These are phyloP conservation scores for Tipula unca DNA, from an alignment of 2,888 invertebrate species.

Conservation along the genomic window DNA sequence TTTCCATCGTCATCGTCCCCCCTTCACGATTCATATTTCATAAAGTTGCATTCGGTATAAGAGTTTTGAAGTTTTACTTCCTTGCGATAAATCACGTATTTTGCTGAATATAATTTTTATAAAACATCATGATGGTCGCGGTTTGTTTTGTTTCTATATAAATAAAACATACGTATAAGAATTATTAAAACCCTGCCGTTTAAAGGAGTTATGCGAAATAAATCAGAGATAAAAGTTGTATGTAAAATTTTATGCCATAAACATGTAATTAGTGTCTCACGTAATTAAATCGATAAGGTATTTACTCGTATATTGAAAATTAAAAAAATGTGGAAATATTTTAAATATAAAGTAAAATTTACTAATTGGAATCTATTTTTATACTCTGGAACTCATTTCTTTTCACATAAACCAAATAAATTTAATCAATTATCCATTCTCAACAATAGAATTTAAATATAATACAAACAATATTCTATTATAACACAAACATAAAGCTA, in stretches of 20 bases:
- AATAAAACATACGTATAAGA: no score
- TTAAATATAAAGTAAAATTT: neutral
- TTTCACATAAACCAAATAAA: neutral
- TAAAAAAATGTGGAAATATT: neutral
- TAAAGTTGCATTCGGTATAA: neutral
- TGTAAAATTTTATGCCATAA: neutral
- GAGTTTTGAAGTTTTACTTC: neutral
- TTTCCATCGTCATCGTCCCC: neutral
- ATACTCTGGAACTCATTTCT: neutral
- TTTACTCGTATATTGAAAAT: neutral
- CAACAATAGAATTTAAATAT: neutral
- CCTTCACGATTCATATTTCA: neutral
- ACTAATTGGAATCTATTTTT: neutral
- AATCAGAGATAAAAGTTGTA: no score
- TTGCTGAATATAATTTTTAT: neutral
- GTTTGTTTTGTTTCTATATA: no score
- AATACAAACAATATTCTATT: neutral
- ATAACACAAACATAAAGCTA: neutral
- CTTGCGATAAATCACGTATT: neutral
- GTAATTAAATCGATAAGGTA: neutral
- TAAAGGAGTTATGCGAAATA: neutral
- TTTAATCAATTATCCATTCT: neutral
- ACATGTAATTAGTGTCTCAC: neutral
- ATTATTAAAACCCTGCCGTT: neutral
- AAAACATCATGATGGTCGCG: no score